These are phyloP conservation scores for Eulemur rufifrons DNA, from an alignment of 2,113 vertebrate genomes.

Conservation along the genomic window DNA sequence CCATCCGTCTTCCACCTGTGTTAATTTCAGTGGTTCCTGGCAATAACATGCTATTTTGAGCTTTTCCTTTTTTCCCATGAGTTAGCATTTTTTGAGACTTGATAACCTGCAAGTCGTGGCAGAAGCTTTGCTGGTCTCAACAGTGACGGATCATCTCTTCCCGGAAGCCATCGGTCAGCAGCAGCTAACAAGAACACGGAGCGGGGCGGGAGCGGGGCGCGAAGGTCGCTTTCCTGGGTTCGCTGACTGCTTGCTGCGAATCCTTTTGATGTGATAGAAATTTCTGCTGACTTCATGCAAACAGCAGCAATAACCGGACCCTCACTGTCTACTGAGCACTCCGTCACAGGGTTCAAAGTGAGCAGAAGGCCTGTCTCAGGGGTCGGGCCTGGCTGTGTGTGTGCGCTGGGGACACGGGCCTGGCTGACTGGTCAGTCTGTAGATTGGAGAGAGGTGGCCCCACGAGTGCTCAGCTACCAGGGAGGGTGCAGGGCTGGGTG, in stretches of 20 bases:
- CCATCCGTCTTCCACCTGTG: not conserved
- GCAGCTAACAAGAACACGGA: slow-evolving; percentile 61
- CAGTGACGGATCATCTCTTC: slow-evolving; percentile 65
- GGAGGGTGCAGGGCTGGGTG: not conserved
- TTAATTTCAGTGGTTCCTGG: slow-evolving; percentile 22
- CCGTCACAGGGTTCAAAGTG: not conserved
- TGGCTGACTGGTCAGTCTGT: not conserved
- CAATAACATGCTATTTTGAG: not conserved
- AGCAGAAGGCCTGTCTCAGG: not conserved
- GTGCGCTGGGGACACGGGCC: no score
- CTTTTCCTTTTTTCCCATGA: not conserved
- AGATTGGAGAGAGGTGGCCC: not conserved
- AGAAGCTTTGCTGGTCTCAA: slow-evolving; percentile 8
- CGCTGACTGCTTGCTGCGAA: slow-evolving; percentile 46
- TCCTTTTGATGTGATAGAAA: slow-evolving; percentile 63
- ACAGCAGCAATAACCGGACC: not conserved
- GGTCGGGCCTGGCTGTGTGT: not conserved
- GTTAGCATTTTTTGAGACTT: slow-evolving; percentile 52
- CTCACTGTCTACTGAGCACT: not conserved
- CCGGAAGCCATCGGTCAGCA: slow-evolving; percentile 62
- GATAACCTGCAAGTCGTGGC: slow-evolving; percentile 26
- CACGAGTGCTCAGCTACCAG: not conserved
- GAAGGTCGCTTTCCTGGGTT: slow-evolving; percentile 64
- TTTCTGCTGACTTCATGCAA: slow-evolving; percentile 57
- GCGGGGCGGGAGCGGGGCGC: not conserved